Percentiles rank a stretch among this genome's conserved stretches.
phyloP scores from a whole-genome alignment of 1,140 invertebrate genomes.

The Scylla paramamosain region DNA sequence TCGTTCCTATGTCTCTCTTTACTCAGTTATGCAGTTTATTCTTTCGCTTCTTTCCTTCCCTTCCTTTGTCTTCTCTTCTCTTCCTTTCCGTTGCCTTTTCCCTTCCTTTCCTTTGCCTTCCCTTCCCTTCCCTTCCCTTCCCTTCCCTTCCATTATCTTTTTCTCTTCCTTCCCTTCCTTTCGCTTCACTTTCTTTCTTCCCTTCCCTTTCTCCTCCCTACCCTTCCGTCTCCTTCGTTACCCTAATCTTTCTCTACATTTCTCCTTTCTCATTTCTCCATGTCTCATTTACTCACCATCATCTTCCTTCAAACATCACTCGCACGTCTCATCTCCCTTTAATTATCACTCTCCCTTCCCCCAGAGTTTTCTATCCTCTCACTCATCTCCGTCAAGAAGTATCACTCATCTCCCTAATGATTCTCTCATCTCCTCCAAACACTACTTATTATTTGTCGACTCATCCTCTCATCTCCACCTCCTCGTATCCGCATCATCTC shows the following conservation, averaged over 20 bases:
- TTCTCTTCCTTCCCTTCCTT: neutral
- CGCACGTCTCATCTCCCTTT: neutral
- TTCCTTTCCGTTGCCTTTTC: too few species aligned
- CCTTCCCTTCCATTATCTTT: neutral
- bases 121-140: too few species aligned
- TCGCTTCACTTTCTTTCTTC: neutral
- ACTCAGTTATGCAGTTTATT: too few species aligned
- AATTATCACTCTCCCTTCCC: neutral
- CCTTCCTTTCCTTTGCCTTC: too few species aligned
- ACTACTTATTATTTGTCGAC: neutral
- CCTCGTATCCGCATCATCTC: neutral
- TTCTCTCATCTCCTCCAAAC: neutral
- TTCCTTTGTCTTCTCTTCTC: too few species aligned
- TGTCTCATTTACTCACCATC: neutral
- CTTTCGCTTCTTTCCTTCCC: too few species aligned
- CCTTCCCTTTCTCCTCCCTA: neutral
- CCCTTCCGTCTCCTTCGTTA: too few species aligned
- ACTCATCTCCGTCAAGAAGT: neutral
- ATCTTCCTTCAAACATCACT: neutral
- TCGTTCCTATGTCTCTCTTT: too few species aligned
- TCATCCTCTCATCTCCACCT: neutral
- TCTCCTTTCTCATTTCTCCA: neutral
- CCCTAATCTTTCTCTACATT: neutral
- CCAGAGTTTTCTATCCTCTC: neutral
- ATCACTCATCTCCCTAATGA: neutral